These are phyloP conservation scores for Labroides dimidiatus DNA, from an alignment of 2,797 vertebrate genomes.

Conservation along the genomic window DNA sequence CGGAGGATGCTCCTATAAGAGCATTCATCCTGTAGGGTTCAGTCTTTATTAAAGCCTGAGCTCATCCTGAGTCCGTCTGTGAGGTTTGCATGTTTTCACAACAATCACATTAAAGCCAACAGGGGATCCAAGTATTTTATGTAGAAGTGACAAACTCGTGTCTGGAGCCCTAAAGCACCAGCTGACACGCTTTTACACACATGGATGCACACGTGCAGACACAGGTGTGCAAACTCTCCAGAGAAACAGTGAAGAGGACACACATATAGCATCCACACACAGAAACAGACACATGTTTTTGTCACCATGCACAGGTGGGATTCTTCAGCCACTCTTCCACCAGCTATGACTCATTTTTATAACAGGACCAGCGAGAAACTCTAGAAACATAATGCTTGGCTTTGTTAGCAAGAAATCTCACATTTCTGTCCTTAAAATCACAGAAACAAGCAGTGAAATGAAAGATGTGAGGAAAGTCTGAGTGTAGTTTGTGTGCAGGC, in stretches of 20 bases:
- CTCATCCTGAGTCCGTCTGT: too few relatives aligned
- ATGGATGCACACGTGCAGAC: conserved; percentile 6
- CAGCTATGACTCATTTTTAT: not conserved
- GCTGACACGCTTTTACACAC: not conserved
- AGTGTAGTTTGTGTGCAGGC: conserved; percentile 26
- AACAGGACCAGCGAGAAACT: not conserved
- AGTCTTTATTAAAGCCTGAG: not conserved
- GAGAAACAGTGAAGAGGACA: not conserved
- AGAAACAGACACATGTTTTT: not conserved
- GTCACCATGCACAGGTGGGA: not conserved
- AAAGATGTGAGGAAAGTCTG: not conserved
- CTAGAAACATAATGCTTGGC: not conserved
- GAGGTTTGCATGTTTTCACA: not conserved
- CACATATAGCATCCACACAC: not conserved
- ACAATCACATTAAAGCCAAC: not conserved
- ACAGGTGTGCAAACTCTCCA: conserved; percentile 12
- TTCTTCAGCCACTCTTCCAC: not conserved
- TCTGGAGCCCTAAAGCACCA: not conserved
- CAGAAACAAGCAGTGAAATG: too few relatives aligned
- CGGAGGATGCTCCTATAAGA: not conserved
- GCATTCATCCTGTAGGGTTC: not conserved
- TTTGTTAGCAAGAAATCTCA: not conserved
- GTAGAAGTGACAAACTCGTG: conserved; percentile 1
- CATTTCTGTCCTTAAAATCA: not conserved
- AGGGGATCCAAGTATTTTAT: not conserved